Evolutionary conservation across 1,140 invertebrate species (phyloP), one percentile per base, ranked within the genome.

Genomic region (Bradysia coprophila): DNA sequence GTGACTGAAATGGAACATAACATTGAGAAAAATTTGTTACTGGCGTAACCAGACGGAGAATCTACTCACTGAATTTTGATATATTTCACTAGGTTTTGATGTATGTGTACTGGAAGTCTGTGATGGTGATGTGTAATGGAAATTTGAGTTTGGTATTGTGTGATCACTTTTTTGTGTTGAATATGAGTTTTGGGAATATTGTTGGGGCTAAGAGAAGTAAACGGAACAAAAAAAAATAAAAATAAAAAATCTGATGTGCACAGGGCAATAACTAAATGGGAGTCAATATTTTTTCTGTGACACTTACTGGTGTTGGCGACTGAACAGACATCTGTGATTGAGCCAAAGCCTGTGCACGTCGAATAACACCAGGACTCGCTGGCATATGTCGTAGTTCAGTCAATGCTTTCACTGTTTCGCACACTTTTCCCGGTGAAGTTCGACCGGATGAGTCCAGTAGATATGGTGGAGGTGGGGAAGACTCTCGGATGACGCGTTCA

Each of bases 401-500:
- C 42, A 90, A 58, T 18, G 80, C 83, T 54, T 83, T 81, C 10
- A 90, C 82, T 1, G 84, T 85, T 59, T 89, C 84, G 2, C 83
- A 83, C n/a, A 90, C 85, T 52, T 76, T 81, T 36, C 70, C 55
- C 46, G 61, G 61, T 43, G 55, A 57, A 44, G 42, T 51, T 28
- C 51, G 52, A 49, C 55, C 54, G 4, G 31, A 34, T 15, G 47
- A 19, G 54, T 84, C 78, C 21, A 88, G 61, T 28, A 90, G 63
- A 55, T 85, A 89, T 8, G 83, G 79, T 4, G 85, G 84, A 22
- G 85, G 84, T 18, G 85, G 84, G 85, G 85, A 45, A 89, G 64
- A 55, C 78, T 78, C 50, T 83, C 80, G 42, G 62, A 57, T 20
- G 57, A 59, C 46, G 43, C 49, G 45, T 49, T 52, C 44, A 49